Evolutionary conservation across 2,888 invertebrate species (phyloP).

Genomic region (Patella caerulea): DNA sequence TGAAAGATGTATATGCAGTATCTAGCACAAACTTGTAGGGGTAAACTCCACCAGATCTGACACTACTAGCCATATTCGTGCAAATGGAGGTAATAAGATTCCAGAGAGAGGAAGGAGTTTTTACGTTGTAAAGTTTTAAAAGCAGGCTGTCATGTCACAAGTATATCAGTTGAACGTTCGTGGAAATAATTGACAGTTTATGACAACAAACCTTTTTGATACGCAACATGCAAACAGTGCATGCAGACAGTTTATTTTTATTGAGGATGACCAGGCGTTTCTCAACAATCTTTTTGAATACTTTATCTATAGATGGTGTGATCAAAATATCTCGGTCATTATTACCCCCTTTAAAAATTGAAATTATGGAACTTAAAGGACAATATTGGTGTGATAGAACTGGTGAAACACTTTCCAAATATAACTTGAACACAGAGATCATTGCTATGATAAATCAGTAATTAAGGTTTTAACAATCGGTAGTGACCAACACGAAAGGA

Average conservation of each 20-base stretch:
- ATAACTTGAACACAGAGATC: too few species aligned
- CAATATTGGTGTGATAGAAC: too few species aligned
- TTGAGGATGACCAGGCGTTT: background rate
- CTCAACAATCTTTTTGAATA: constrained; percentile 5
- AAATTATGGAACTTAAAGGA: background rate
- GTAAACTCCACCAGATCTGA: background rate
- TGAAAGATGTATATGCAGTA: too few species aligned
- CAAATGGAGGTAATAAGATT: background rate
- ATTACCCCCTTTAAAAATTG: constrained; percentile 17
- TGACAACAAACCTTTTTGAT: too few species aligned
- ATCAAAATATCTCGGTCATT: constrained; percentile 9
- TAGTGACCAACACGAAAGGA: too few species aligned
- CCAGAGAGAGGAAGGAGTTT: background rate
- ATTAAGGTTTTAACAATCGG: too few species aligned
- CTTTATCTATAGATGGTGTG: constrained; percentile 12
- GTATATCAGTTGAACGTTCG: background rate
- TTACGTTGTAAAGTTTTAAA: background rate
- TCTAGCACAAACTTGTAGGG: background rate
- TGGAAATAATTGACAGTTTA: background rate
- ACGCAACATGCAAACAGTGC: background rate
- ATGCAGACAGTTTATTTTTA: background rate
- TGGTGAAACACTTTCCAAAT: too few species aligned
- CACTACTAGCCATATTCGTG: background rate
- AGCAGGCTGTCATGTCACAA: constrained; percentile 2
- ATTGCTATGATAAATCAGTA: too few species aligned